Base-by-base conservation (phyloP, 2,797 vertebrate genomes). In the Lacerta agilis region DNA sequence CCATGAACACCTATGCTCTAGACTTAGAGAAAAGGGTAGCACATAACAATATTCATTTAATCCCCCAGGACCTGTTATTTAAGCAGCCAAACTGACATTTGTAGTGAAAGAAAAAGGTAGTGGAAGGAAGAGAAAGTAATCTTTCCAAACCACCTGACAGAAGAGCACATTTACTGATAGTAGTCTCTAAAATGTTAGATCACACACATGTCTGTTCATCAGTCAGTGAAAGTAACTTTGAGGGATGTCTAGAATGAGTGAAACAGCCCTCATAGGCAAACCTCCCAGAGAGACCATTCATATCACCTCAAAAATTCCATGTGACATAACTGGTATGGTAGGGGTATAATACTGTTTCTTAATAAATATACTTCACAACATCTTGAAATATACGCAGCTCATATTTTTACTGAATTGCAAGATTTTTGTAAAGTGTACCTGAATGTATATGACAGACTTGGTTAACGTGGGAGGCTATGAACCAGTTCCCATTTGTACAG, bases 41-140 rank as follows among this genome's bases (percentile, higher is more conserved):
- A 58, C 27, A 69, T 79, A 83, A 87, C 83, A 88, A 87, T 92
- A 88, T 85, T 92, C 29, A 64, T 66, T 91, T 90, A 93, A 92
- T 92, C 87, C 89, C 79, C 83, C 84, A 13, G 83, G 69, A 80
- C 38, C 43, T 78, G 88, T 55, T 91, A 83, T 73, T 91, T 38
- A 64, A 85, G 89, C 58, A 83, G 85, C 85, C 82, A 41, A 11
- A 55, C 13, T 84, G 88, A 91, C 33, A 38, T 77, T 91, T 92
- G 85, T 67, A 49, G 75, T 71, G n/a, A 45, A 89, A 93, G 64
- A 8, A 27, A 64, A 69, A 29, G 67, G 49, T 8, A 5, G 7
- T 38, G 73, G 49, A 58, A n/a, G 3, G 8, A 73, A 69, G 36
- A 81, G 49, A 9, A 86, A 76, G 17, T 43, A 76, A 69, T 17